Evolutionary conservation across 2,888 invertebrate species (phyloP), one percentile per base, ranked within the genome.

Genomic region (Spatulosminthurus flaviceps): DNA sequence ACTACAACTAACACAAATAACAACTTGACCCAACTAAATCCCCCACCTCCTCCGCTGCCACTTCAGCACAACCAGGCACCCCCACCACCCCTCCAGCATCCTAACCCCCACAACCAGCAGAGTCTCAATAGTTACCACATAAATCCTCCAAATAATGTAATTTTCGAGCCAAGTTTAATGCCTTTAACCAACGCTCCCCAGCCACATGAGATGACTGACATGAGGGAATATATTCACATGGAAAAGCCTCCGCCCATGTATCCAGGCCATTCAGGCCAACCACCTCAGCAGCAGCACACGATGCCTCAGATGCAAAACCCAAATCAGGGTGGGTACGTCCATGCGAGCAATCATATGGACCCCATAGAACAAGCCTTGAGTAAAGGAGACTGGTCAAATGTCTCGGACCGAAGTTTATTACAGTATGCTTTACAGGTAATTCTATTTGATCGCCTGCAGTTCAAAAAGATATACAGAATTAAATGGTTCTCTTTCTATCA

Each of bases 401-500:
- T 84, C 22, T 85, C 85, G 26, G 85, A 85, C 60, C 80, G 85
- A 21, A 84, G 84, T 70, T 80, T 85, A 77, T 79, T 85, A n/a
- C 85, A 84, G 66, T 85, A 83, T 80, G 85, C 85, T 75, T 81
- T 85, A 29, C 85, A 85, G 83, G 85, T 84, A n/a, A n/a, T n/a
- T n/a, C n/a, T n/a, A 78, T 11, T 73, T 60, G 19, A 64, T 28
- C 21, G 19, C 28, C 69, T 21, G n/a, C 4, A 22, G 16, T 64
- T 64, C 64, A 13, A n/a, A n/a, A n/a, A n/a, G n/a, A n/a, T n/a
- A n/a, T n/a, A n/a, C n/a, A n/a, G n/a, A n/a, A n/a, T n/a, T n/a
- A n/a, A n/a, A n/a, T n/a, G n/a, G n/a, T n/a, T n/a, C n/a, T n/a
- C n/a, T n/a, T n/a, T n/a, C 24, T 13, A 9, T 26, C 24, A 19